phyloP scores from a whole-genome alignment of 2,113 vertebrate genomes.

The Nyctereutes procyonoides region DNA sequence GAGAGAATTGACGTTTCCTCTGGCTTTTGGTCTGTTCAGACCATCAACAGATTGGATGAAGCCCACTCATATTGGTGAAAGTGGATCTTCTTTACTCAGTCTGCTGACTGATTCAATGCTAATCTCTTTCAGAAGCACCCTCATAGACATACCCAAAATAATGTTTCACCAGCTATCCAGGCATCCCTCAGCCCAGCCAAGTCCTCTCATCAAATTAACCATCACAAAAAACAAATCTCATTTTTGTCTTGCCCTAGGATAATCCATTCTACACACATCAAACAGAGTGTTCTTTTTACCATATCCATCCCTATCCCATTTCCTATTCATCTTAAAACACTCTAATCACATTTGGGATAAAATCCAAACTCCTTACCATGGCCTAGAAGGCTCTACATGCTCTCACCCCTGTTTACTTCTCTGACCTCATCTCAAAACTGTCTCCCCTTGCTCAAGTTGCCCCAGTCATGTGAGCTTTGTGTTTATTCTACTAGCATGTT shows the following conservation, averaged over 20 bases:
- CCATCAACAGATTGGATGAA: background rate
- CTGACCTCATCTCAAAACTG: background rate
- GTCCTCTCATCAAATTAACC: background rate
- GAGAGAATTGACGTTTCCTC: background rate
- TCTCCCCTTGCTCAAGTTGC: background rate
- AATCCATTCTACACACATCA: background rate
- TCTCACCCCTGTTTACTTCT: background rate
- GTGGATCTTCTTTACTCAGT: background rate
- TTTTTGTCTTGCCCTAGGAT: background rate
- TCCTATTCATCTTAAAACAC: background rate
- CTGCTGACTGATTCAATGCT: background rate
- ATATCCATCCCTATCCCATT: background rate
- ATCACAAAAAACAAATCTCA: background rate
- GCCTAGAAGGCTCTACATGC: background rate
- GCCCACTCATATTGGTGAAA: background rate
- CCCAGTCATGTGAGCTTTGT: background rate
- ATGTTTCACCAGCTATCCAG: background rate
- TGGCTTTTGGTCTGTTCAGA: background rate
- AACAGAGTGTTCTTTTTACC: background rate
- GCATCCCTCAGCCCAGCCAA: background rate
- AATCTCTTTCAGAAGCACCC: background rate
- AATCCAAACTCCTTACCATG: background rate
- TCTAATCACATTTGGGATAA: background rate
- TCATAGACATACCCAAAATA: background rate
- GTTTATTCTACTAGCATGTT: background rate